Conservation (phyloP, 2,113 vertebrate species). For the Arothron firmamentum region DNA sequence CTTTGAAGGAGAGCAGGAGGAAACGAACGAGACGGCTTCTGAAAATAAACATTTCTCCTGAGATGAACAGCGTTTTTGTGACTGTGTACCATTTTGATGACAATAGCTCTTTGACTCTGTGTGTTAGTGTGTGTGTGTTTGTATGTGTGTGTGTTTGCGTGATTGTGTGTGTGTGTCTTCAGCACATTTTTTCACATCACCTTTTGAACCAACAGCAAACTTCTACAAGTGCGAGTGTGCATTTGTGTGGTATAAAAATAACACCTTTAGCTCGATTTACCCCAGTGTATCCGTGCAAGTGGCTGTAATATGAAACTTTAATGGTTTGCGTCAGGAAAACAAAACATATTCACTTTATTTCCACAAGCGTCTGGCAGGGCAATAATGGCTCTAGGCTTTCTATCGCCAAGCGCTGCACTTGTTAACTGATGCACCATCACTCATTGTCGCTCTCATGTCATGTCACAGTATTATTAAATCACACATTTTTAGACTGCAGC, state of each 20-base stretch:
- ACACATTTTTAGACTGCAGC: too few relatives aligned
- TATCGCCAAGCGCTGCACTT: neutral
- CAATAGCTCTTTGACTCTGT: slow-evolving; percentile 32
- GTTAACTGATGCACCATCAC: slow-evolving; percentile 8
- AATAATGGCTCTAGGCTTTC: slow-evolving; percentile 8
- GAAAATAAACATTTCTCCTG: slow-evolving; percentile 67
- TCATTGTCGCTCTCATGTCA: slow-evolving; percentile 3
- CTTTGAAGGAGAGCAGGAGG: slow-evolving; percentile 60
- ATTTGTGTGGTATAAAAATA: slow-evolving; percentile 15
- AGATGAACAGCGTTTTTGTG: slow-evolving; percentile 50
- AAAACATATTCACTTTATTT: slow-evolving; percentile 9
- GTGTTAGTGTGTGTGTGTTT: slow-evolving; percentile 10
- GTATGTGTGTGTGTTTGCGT: neutral
- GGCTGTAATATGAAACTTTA: slow-evolving; percentile 16
- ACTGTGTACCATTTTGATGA: slow-evolving; percentile 53
- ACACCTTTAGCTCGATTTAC: slow-evolving; percentile 28
- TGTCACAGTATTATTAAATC: neutral
- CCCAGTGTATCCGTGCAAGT: slow-evolving; percentile 24
- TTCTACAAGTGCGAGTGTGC: slow-evolving; percentile 6
- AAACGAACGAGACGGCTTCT: slow-evolving; percentile 54
- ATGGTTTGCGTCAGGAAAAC: slow-evolving; percentile 6
- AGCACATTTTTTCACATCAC: slow-evolving; percentile 38
- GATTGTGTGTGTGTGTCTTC: slow-evolving; percentile 11
- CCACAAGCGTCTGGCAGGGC: neutral
- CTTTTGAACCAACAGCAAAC: slow-evolving; percentile 19